A percentile compares a stretch with the other conserved stretches of the same genome.
phyloP scores from a whole-genome alignment of 2,888 invertebrate species.

The Gymnocheta viridis region DNA sequence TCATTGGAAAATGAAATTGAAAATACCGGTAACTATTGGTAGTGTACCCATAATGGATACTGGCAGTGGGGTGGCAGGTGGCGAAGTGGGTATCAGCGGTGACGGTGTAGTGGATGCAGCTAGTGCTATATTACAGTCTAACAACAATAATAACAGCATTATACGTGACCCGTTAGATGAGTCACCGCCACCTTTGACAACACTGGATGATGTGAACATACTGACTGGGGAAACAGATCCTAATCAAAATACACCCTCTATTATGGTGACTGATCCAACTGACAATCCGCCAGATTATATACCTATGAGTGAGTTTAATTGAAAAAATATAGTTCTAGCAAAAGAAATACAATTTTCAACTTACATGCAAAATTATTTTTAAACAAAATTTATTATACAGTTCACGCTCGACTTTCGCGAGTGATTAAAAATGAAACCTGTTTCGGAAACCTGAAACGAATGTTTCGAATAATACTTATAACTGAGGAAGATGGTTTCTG shows the following conservation, averaged over 20 bases:
- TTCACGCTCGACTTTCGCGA: too few relatives aligned
- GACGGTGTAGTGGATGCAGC: constrained; percentile 71
- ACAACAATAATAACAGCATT: constrained; percentile 56
- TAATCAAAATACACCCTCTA: constrained; percentile 71
- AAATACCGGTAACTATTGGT: constrained; percentile 88
- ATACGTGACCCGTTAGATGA: constrained; percentile 30
- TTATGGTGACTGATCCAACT: constrained; percentile 75
- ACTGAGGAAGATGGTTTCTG: too few relatives aligned
- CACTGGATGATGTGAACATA: constrained; percentile 27
- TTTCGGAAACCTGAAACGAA: too few relatives aligned
- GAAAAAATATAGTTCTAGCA: too few relatives aligned
- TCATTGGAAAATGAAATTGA: constrained; percentile 86
- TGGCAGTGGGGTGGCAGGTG: background rate
- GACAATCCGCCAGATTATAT: constrained; percentile 81
- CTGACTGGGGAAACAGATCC: constrained; percentile 42
- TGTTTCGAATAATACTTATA: too few relatives aligned
- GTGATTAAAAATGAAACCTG: too few relatives aligned
- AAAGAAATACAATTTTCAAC: too few relatives aligned
- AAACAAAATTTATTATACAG: too few relatives aligned
- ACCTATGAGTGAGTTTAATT: constrained; percentile 79
- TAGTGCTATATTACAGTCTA: constrained; percentile 54
- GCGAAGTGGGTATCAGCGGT: constrained; percentile 81
- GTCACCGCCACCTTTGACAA: constrained; percentile 19
- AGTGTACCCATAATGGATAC: constrained; percentile 84
- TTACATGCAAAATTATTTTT: too few relatives aligned